A percentile compares a stretch with the other conserved stretches of the same genome.
phyloP scores from a whole-genome alignment of 2,888 invertebrate species.

The Pomacea canaliculata region DNA sequence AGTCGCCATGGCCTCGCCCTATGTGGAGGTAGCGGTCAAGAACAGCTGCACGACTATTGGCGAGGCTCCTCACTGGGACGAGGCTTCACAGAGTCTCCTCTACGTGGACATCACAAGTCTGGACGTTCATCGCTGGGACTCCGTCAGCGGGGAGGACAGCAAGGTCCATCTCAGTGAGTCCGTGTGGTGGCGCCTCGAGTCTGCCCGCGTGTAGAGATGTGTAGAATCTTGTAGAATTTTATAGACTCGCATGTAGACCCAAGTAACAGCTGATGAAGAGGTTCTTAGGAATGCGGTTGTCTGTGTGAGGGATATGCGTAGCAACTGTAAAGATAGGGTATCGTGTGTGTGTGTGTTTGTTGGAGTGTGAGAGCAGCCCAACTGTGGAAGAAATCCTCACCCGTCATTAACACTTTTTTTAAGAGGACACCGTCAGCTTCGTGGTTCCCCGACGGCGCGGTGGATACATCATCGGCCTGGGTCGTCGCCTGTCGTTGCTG shows the following conservation, averaged over 20 bases:
- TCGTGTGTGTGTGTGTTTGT: too few relatives aligned
- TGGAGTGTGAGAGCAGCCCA: too few relatives aligned
- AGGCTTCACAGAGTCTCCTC: constrained; percentile 47
- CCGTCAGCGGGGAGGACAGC: constrained; percentile 47
- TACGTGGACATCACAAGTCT: constrained; percentile 60
- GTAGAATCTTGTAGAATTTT: too few relatives aligned
- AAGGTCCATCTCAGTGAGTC: constrained; percentile 53
- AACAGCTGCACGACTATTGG: constrained; percentile 48
- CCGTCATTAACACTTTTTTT: too few relatives aligned
- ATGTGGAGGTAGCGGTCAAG: constrained; percentile 49
- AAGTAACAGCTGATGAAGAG: too few relatives aligned
- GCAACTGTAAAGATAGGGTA: too few relatives aligned
- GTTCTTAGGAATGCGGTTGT: too few relatives aligned
- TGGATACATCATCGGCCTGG: constrained; percentile 40
- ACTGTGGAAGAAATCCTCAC: too few relatives aligned
- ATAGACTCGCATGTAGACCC: too few relatives aligned
- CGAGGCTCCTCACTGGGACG: constrained; percentile 68
- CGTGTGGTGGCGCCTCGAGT: neutral
- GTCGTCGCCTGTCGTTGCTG: constrained; percentile 37
- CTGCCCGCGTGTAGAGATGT: too few relatives aligned
- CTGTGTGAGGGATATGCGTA: too few relatives aligned
- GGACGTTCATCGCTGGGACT: constrained; percentile 55
- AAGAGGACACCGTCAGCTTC: constrained; percentile 35
- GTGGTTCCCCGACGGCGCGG: constrained; percentile 43
- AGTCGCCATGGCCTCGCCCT: constrained; percentile 27